phyloP scores from a whole-genome alignment of 2,113 vertebrate genomes.

The Cryptoleucopteryx plumbea region DNA sequence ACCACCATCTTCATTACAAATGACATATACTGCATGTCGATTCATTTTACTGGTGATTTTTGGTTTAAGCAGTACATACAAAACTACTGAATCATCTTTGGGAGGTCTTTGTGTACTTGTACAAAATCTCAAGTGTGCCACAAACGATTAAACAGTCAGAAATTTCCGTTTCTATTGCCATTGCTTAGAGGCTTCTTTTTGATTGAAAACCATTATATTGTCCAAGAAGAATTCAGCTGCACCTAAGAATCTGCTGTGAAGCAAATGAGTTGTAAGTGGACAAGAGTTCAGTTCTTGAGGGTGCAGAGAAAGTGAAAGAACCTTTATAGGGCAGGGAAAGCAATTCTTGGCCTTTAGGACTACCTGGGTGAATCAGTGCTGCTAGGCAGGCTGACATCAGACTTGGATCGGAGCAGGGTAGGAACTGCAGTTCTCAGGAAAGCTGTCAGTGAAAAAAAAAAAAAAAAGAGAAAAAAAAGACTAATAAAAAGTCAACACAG shows the following conservation, averaged over 20 bases:
- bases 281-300: not conserved
- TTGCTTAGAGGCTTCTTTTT: not conserved
- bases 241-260: not conserved
- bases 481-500: not conserved
- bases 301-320: not conserved
- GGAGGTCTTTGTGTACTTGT: not conserved
- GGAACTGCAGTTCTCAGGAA: not conserved
- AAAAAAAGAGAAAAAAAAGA: not conserved
- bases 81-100: not conserved
- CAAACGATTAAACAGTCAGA: not conserved
- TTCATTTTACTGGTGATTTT: conserved; percentile 5
- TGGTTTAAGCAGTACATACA: not conserved
- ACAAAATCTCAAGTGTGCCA: not conserved
- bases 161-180: not conserved
- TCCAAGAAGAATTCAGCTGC: not conserved
- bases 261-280: not conserved
- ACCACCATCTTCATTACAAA: not conserved
- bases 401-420: not conserved
- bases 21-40: not conserved
- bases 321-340: not conserved
- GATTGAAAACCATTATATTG: not conserved
- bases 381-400: conserved; percentile 14
- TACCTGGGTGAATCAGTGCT: not conserved
- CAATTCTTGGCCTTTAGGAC: not conserved
- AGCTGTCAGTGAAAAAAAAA: not conserved